Evolutionary conservation across 2,113 vertebrate genomes (phyloP).

Genomic region (Ranitomeya imitator): DNA sequence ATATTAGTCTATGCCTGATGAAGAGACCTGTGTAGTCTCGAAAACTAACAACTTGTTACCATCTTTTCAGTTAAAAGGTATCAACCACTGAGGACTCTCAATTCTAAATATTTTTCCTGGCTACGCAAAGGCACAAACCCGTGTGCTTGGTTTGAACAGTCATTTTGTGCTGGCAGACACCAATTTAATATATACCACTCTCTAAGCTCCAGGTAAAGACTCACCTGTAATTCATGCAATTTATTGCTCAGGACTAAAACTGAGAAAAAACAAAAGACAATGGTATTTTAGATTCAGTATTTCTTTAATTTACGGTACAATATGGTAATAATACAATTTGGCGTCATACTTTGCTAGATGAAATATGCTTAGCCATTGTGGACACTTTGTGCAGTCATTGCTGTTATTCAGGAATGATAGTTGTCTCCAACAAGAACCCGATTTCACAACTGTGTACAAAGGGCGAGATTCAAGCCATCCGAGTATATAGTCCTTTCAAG

Average conservation of each 20-base stretch:
- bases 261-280: not conserved
- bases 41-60: too few species aligned
- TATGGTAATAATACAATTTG: not conserved
- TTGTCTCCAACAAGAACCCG: not conserved
- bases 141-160: too few species aligned
- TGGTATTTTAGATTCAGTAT: not conserved
- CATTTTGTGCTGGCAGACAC: too few species aligned
- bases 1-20: too few species aligned
- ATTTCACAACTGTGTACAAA: conserved; percentile 36
- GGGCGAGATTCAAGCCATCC: not conserved
- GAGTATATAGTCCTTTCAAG: not conserved
- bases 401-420: not conserved
- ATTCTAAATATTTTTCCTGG: too few species aligned
- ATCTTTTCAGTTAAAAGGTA: too few species aligned
- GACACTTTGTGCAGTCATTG: conserved; percentile 4
- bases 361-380: conserved; percentile 4
- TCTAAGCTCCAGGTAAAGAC: not conserved
- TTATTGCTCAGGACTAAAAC: not conserved
- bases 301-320: conserved; percentile 18
- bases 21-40: too few species aligned
- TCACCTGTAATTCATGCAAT: not conserved
- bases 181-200: not conserved
- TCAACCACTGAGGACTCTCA: too few species aligned
- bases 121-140: too few species aligned
- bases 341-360: not conserved